phyloP scores from a whole-genome alignment of 1,140 invertebrate species.

The Druon quercuslanigerum region DNA sequence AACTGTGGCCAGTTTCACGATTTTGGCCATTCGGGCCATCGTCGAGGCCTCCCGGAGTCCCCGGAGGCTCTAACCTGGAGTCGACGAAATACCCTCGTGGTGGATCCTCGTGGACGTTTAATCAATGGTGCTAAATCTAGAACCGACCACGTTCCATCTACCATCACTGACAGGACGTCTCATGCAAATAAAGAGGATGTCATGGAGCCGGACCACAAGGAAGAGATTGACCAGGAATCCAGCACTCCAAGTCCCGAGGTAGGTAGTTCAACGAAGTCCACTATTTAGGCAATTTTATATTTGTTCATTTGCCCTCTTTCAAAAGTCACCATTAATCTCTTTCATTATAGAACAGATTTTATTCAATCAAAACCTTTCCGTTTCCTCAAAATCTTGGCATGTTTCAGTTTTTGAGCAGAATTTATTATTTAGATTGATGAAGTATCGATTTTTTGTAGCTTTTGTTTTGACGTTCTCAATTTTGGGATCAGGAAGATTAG shows the following conservation, averaged over 20 bases:
- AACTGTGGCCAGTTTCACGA: background rate
- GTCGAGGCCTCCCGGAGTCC: slow-evolving; percentile 45
- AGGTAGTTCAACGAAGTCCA: slow-evolving; percentile 36
- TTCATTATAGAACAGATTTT: background rate
- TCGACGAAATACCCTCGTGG: slow-evolving; percentile 33
- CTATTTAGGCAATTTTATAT: background rate
- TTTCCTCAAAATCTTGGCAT: no score
- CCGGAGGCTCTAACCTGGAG: slow-evolving; percentile 53
- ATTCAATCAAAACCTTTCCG: no score
- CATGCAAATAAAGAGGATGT: slow-evolving; percentile 58
- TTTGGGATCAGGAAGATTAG: no score
- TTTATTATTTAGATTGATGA: no score
- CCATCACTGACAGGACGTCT: slow-evolving; percentile 40
- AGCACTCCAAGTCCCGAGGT: slow-evolving; percentile 67
- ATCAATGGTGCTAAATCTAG: slow-evolving; percentile 45
- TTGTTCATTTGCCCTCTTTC: background rate
- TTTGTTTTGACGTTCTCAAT: no score
- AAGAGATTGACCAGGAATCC: slow-evolving; percentile 65
- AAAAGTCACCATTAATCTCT: background rate
- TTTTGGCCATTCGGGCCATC: background rate
- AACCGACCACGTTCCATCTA: background rate
- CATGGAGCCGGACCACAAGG: slow-evolving; percentile 66
- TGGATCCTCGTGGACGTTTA: background rate
- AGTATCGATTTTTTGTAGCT: no score
- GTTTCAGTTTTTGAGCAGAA: no score